Conservation (phyloP, 92 coral and sea anemone genomes). For the Meandrina meandrites region DNA sequence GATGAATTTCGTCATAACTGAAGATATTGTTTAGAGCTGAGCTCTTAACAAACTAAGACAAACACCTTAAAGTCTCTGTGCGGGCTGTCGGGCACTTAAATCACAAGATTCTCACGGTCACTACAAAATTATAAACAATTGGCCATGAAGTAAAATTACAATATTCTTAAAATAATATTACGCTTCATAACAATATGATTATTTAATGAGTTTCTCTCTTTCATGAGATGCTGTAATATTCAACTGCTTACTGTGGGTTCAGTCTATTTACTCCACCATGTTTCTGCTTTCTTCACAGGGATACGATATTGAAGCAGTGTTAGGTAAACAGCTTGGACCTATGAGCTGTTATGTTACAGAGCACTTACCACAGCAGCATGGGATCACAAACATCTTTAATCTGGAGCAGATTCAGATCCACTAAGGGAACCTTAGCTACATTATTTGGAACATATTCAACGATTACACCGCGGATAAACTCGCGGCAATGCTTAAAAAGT, state of each 20-base stretch:
- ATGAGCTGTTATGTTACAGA: constrained; percentile 58
- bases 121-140: too few relatives aligned
- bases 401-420: constrained; percentile 28
- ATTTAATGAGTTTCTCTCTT: too few relatives aligned
- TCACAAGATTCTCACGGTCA: too few relatives aligned
- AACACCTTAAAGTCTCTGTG: too few relatives aligned
- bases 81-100: too few relatives aligned
- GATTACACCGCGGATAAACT: neutral
- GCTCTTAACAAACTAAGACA: too few relatives aligned
- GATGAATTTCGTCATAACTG: neutral
- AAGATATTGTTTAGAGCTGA: too few relatives aligned
- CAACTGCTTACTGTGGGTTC: neutral
- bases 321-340: constrained; percentile 59
- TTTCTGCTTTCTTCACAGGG: constrained; percentile 47
- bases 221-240: too few relatives aligned
- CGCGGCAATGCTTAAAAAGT: neutral
- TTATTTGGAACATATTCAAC: neutral
- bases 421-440: neutral
- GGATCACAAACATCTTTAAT: neutral
- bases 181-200: too few relatives aligned
- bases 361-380: neutral
- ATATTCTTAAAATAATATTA: too few relatives aligned
- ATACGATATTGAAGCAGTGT: constrained; percentile 64
- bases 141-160: too few relatives aligned
- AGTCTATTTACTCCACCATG: neutral